Evolutionary conservation across 2,888 invertebrate species (phyloP).

Genomic region (Onchidella celtica): DNA sequence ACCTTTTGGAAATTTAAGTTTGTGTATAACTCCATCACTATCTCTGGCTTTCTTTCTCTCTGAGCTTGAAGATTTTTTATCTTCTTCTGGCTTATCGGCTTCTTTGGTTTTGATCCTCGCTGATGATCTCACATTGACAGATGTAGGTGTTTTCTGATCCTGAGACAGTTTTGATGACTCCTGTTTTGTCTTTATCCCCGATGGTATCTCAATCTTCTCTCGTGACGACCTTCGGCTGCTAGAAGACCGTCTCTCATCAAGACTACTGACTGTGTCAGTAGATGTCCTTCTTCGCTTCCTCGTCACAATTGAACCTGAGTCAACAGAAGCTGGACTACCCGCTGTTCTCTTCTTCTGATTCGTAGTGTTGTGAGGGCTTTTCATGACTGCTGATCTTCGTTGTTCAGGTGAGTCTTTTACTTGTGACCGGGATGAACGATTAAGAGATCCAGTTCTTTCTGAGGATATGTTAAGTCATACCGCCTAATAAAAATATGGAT

Average conservation of each 20-base stretch:
- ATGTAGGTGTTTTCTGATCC: neutral
- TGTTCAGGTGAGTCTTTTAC: neutral
- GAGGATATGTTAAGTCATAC: too few species aligned
- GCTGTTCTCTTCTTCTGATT: neutral
- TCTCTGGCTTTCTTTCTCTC: neutral
- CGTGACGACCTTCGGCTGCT: conserved; percentile 4
- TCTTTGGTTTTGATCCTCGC: neutral
- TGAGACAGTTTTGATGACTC: neutral
- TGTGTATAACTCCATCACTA: neutral
- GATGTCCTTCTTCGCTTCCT: conserved; percentile 1
- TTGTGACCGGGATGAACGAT: neutral
- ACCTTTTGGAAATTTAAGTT: neutral
- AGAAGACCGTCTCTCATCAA: neutral
- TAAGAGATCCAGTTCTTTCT: too few species aligned
- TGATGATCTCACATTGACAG: neutral
- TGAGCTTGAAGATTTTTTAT: neutral
- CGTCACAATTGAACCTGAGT: too few species aligned
- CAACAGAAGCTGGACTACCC: neutral
- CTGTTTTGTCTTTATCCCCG: neutral
- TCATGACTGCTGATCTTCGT: neutral
- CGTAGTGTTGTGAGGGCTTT: neutral
- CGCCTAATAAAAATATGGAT: too few species aligned
- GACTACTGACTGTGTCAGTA: neutral
- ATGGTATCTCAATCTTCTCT: conserved; percentile 5
- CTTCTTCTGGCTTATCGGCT: neutral